Evolutionary conservation across 2,797 vertebrate species (phyloP), one percentile per base, ranked within the genome.

Genomic region (Danio tinwini): DNA sequence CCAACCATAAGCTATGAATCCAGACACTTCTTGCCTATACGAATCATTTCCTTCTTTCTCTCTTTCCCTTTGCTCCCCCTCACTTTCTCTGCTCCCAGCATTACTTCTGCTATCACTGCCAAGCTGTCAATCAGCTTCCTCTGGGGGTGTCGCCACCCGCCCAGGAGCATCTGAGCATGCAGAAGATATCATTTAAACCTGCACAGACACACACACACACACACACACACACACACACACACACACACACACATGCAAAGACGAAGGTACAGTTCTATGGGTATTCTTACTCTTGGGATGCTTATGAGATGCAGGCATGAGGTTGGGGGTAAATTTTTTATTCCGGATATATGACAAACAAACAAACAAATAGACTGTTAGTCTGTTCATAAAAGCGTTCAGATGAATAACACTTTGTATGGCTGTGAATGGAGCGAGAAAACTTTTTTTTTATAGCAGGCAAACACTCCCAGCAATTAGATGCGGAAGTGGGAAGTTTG

Each of bases 111-210:
- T 80, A 72, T 76, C 49, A 63, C 73, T 76, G 74, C 49, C 55
- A 56, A 64, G 67, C 74, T 81, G 64, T 75, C 65, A 70, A 29
- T 80, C 59, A 56, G 19, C 19, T n/a, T 73, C 65, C 58, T 65
- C 69, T 77, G 62, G 17, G 49, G 74, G 74, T 76, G 78, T 76
- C 70, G n/a, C 79, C 74, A 72, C 45, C 47, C 78, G 69, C 68
- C 56, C 53, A 50, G 76, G 55, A 77, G 71, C 67, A 62, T 80
- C 74, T 82, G 84, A 83, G 82, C 82, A 82, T 74, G 68, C 82
- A 76, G 73, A 68, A 80, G 77, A 74, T 83, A 82, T 83, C 67
- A 82, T 82, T 76, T 73, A 74, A 79, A 74, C 58, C 58, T 42
- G 72, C 42, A 67, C 21, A 74, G 59, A 74, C 19, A 81, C 47